Evolutionary conservation across 2,888 invertebrate species (phyloP).

Genomic region (Mechanitis mazaeus): DNA sequence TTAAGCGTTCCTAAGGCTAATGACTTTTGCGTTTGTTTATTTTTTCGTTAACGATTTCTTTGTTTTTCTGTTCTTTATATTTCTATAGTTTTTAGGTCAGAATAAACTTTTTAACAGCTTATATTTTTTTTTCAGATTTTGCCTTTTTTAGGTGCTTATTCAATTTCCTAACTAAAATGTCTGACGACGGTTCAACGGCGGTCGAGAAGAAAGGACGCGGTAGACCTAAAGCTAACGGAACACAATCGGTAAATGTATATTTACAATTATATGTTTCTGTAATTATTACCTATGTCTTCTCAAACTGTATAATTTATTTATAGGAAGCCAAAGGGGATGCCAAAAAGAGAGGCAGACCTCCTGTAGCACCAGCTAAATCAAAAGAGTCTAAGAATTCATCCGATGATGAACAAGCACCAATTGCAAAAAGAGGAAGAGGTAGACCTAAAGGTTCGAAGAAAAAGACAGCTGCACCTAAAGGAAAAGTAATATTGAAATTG

Average conservation of each 20-base stretch:
- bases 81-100: conserved; percentile 4
- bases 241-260: conserved; percentile 53
- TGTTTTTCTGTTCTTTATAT: conserved; percentile 1
- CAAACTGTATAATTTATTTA: conserved; percentile 23
- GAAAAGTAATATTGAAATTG: conserved; percentile 48
- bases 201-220: conserved; percentile 75
- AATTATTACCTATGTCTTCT: conserved; percentile 11
- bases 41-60: conserved; percentile 29
- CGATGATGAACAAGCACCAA: conserved; percentile 72
- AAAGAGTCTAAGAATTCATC: conserved; percentile 75
- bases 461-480: conserved; percentile 62
- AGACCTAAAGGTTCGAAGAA: conserved; percentile 76
- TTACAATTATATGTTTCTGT: not conserved
- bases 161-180: conserved; percentile 51
- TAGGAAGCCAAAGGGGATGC: conserved; percentile 70
- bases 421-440: conserved; percentile 74
- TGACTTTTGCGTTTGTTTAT: conserved; percentile 45
- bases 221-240: conserved; percentile 72
- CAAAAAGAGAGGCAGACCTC: conserved; percentile 69
- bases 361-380: conserved; percentile 59
- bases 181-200: conserved; percentile 72
- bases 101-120: not conserved
- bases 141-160: conserved; percentile 38
- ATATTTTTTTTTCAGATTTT: conserved; percentile 42
- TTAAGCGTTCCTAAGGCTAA: conserved; percentile 46